Evolutionary conservation across 2,888 invertebrate genomes (phyloP).

Genomic region (Pegoplata infirma): DNA sequence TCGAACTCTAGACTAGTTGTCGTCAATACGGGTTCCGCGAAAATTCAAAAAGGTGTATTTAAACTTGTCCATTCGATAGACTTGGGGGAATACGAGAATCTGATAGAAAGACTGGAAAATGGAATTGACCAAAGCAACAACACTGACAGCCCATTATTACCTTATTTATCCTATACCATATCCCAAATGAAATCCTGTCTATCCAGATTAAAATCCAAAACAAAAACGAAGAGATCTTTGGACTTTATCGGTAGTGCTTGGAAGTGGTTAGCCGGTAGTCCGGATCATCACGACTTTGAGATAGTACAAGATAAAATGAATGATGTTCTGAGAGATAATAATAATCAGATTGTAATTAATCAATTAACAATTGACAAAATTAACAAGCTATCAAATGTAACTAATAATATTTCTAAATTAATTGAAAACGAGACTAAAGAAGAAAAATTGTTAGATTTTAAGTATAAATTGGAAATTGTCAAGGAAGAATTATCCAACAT

Average conservation of each 20-base stretch:
- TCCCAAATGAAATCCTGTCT: conserved; percentile 5
- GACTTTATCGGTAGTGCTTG: too few relatives aligned
- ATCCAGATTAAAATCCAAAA: conserved; percentile 6
- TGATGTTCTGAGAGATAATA: conserved; percentile 52
- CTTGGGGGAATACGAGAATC: not conserved
- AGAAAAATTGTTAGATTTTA: conserved; percentile 8
- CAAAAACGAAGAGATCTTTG: conserved; percentile 4
- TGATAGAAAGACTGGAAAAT: not conserved
- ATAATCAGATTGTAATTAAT: conserved; percentile 55
- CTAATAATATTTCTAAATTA: conserved; percentile 4
- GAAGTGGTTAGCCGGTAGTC: too few relatives aligned
- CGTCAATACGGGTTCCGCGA: not conserved
- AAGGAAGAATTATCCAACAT: conserved; percentile 46
- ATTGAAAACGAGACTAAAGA: not conserved
- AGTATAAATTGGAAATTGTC: conserved; percentile 8
- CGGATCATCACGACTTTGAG: conserved; percentile 46
- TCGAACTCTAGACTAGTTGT: conserved; percentile 3
- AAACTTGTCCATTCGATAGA: conserved; percentile 12
- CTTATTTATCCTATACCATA: not conserved
- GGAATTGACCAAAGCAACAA: not conserved
- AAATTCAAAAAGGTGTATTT: not conserved
- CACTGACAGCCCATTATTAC: not conserved
- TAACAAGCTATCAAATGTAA: not conserved
- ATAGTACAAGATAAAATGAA: conserved; percentile 47
- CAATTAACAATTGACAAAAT: conserved; percentile 27